A percentile compares a stretch with the other conserved stretches of the same genome.
Conservation (phyloP, 2,113 vertebrate species). For the Atractosteus spatula region DNA sequence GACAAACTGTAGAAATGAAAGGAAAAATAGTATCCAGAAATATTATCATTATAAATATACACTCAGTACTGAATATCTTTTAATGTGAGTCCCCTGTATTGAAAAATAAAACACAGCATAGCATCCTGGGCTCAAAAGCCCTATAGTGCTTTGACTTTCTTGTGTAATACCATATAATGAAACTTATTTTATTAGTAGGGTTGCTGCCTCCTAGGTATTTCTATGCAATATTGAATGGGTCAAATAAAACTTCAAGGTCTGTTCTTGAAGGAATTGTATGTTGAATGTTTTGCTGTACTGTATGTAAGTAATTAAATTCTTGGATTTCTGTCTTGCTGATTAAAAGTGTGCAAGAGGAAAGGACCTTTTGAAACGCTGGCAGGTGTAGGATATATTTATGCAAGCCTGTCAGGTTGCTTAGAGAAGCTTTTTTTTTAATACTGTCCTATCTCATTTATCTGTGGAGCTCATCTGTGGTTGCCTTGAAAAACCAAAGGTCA, state of each 20-base stretch:
- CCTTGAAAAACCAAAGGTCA: slow-evolving; percentile 67
- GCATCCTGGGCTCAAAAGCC: too few relatives aligned
- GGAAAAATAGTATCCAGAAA: too few relatives aligned
- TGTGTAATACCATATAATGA: too few relatives aligned
- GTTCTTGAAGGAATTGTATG: neutral
- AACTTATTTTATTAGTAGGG: neutral
- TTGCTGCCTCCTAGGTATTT: neutral
- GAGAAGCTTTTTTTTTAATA: slow-evolving; percentile 19
- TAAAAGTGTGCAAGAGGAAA: neutral
- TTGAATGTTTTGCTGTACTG: neutral
- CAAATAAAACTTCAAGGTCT: neutral
- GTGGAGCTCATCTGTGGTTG: slow-evolving; percentile 45
- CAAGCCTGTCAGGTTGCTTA: neutral
- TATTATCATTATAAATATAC: too few relatives aligned
- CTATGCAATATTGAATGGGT: neutral
- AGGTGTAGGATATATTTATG: neutral
- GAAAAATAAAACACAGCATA: too few relatives aligned
- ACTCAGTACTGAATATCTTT: too few relatives aligned
- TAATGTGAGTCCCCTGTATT: too few relatives aligned
- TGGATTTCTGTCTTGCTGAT: neutral
- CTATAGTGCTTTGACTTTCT: too few relatives aligned
- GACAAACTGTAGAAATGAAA: too few relatives aligned
- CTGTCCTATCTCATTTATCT: slow-evolving; percentile 62
- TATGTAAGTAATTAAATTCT: neutral
- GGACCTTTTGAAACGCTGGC: slow-evolving; percentile 1